Base-by-base conservation (phyloP, 2,797 vertebrate genomes). In the Lindbergichthys nudifrons region DNA sequence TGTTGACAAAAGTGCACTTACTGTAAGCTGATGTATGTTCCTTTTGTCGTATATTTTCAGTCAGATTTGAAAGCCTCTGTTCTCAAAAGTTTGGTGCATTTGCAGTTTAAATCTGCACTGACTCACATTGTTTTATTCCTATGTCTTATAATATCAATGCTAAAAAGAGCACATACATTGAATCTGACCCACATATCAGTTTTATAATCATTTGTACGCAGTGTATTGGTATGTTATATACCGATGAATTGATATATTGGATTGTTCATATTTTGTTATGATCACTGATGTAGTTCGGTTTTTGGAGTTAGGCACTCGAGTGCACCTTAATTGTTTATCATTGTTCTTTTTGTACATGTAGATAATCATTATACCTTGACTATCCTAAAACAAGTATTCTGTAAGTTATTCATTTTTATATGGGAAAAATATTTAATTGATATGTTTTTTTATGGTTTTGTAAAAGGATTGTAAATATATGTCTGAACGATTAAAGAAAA, bases 381-480 rank as follows among this genome's bases (percentile, higher is more conserved):
- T 87, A 81, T 87, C 62, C 62, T 77, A 80, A 88, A 89, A 82
- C 62, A 85, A 82, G 50, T 85, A 92, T 89, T 86, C 77, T 80
- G 51, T 92, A 94, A 94, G 90, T 93, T 94, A 93, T 92, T 93
- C 87, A 79, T 91, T 93, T 93, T 94, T 92, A 85, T 93, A 92
- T 83, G 75, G 78, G 66, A 61, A 73, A 87, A 85, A 87, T 92
- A 86, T 92, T 91, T 89, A 88, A 93, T 80, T 89, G 73, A 85
- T 85, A 85, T 84, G 56, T 23, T 83, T 77, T 84, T 87, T 18
- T 79, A 67, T 77, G 84, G 65, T 85, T 86, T 90, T 90, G 70
- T 87, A 79, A 90, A 86, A 88, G 70, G 63, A 70, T 65, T 92
- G 90, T 92, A 92, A 82, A 92, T 89, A 87, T 60, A 87, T 60